A percentile compares a stretch with the other conserved stretches of the same genome.
phyloP scores from a whole-genome alignment of 2,797 vertebrate species.

The Poecilia gillii region DNA sequence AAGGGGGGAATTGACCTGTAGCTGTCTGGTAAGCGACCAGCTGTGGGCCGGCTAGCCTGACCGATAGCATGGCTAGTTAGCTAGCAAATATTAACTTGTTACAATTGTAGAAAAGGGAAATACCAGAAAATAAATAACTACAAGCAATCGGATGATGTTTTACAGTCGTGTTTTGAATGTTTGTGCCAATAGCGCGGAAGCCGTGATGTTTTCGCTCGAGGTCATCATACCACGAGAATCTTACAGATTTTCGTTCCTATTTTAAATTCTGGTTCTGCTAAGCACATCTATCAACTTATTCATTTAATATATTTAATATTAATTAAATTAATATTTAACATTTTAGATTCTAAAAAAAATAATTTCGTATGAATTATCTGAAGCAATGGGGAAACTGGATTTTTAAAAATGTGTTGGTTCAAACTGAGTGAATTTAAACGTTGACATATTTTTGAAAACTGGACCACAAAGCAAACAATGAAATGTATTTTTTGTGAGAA shows the following conservation, averaged over 20 bases:
- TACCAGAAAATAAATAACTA: not conserved
- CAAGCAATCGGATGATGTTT: not conserved
- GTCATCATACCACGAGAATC: not conserved
- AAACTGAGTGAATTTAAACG: not conserved
- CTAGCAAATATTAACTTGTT: not conserved
- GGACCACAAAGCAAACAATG: not conserved
- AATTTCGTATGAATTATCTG: not conserved
- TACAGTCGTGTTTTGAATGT: not conserved
- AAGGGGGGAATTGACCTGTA: not conserved
- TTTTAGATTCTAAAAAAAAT: not conserved
- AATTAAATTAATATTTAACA: not conserved
- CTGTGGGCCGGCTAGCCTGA: not conserved
- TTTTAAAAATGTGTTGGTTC: not conserved
- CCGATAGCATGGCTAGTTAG: not conserved
- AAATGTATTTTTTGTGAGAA: not conserved
- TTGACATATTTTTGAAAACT: not conserved
- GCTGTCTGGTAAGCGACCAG: not conserved
- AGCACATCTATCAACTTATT: not conserved
- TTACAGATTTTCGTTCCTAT: not conserved
- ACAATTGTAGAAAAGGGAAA: not conserved
- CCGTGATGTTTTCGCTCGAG: not conserved
- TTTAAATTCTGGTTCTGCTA: not conserved
- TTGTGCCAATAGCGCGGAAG: not conserved
- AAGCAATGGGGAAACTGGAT: not conserved
- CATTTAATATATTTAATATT: not conserved